Evolutionary conservation across 2,888 invertebrate species (phyloP), one percentile per base, ranked within the genome.

Genomic region (Rhagonycha fulva): DNA sequence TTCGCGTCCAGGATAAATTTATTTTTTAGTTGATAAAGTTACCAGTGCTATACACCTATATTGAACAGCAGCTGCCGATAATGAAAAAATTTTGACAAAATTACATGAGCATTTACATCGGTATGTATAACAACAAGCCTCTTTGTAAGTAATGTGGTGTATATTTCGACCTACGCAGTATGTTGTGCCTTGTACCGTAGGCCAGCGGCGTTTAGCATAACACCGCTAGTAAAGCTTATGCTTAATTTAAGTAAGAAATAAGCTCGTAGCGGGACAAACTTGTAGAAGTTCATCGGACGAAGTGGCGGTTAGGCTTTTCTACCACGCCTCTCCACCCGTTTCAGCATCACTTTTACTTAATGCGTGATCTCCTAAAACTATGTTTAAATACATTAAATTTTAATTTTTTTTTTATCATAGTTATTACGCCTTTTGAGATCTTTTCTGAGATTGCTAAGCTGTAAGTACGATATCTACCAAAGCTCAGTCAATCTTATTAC

Each of bases 221-320:
- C 73, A 76, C 73, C 73, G 71, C 76, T 74, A 76, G 73, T 76
- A 70, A 74, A 77, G 75, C 71, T 79, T 73, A 75, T 78, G 76
- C 75, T 79, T 79, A 76, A 76, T 79, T 78, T 79, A 47, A 47
- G n/a, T 47, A 77, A 77, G 70, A 76, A 79, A 76, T 79, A 79
- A 76, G 75, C 75, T 78, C 74, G 71, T 78, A 78, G 79, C 74
- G 76, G 75, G 76, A 79, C 80, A 81, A 83, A 81, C 80, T 79
- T 74, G 80, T 80, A 80, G 81, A 82, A 82, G 81, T 82, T 82
- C 82, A 82, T 82, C 81, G 81, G 79, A 81, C 80, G 81, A 81
- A 81, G 81, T 81, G 81, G 81, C 82, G 82, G 82, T 82, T 82
- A 82, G 78, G 79, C 80, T 80, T 80, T 79, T 68, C 74, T 78